Conservation (phyloP, 2,797 vertebrate genomes). For the Distichodus sexfasciatus region DNA sequence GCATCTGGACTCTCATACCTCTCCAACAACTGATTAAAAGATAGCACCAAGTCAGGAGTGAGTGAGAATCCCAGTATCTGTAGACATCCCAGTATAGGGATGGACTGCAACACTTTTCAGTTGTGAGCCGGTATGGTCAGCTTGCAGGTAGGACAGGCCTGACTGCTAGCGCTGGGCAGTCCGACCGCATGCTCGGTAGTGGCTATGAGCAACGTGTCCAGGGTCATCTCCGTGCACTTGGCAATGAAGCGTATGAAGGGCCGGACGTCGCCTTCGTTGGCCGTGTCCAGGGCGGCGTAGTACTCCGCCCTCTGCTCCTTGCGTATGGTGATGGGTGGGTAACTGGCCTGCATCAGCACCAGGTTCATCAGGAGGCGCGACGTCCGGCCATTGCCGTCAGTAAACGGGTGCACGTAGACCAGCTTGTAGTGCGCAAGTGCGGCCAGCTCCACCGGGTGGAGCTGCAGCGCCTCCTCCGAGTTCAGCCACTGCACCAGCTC, state of each 20-base stretch:
- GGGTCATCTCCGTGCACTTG: conserved; percentile 90
- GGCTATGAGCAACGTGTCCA: conserved; percentile 92
- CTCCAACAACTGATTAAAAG: too few species aligned
- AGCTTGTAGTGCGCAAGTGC: conserved; percentile 95
- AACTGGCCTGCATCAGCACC: conserved; percentile 92
- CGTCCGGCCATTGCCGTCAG: conserved; percentile 92
- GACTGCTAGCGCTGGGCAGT: conserved; percentile 79
- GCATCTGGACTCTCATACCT: too few species aligned
- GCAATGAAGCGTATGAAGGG: conserved; percentile 98
- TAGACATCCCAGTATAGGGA: neutral
- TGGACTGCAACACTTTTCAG: conserved; percentile 54
- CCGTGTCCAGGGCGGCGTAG: conserved; percentile 84
- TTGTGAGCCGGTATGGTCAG: conserved; percentile 86
- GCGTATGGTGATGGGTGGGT: conserved; percentile 92
- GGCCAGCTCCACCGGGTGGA: conserved; percentile 93
- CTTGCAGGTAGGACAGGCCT: conserved; percentile 71
- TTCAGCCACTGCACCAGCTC: conserved; percentile 95
- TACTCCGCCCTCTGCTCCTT: conserved; percentile 95
- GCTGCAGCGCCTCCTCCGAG: conserved; percentile 85
- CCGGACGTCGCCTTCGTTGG: conserved; percentile 92
- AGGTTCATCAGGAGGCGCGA: conserved; percentile 95
- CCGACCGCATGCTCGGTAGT: conserved; percentile 89
- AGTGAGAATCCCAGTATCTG: too few species aligned
- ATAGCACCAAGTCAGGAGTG: too few species aligned
- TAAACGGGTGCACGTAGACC: conserved; percentile 94